Base-by-base conservation (phyloP, 2,888 invertebrate species). In the Epistrophe grossulariae region DNA sequence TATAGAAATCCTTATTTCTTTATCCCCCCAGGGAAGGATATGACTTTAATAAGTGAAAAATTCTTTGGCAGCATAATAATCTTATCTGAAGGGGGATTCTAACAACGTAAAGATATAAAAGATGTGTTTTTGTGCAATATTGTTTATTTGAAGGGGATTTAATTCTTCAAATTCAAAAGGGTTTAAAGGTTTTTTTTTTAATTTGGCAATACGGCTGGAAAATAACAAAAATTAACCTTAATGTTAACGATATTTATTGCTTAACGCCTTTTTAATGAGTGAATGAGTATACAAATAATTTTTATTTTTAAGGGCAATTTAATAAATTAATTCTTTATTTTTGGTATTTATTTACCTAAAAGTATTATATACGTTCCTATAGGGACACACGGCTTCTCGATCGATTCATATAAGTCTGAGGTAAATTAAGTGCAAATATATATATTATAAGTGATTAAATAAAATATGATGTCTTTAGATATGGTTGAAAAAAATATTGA, bases 211-310 rank as follows among this genome's bases (percentile, higher is more conserved):
- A n/a, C 38, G 79, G 82, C 82, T 82, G 87, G 19, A 71, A 76
- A 87, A 74, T 71, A 59, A 73, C 70, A 81, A 73, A 45, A 72
- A 73, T 17, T 50, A 71, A 48, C 72, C 28, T 31, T 76, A 60
- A 76, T 76, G 72, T 71, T 78, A 64, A 48, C 71, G 60, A 64
- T 59, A 55, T 79, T 79, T 79, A 87, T 83, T 83, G 82, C 74
- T 83, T 83, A 79, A 79, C 83, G 87, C 83, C 87, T 71, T 79
- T 66, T 79, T 82, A 79, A 87, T 87, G 79, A 76, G 82, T 76
- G 31, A 31, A 31, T 31, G 0, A 31, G 7, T 31, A 7, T 24
- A 24, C 24, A 24, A 24, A 24, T 24, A 31, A 31, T 31, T 7
- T 5, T 31, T 31, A 6, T 31, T 31, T 31, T 5, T 31, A 31